Conservation (phyloP, 2,888 invertebrate species). For the Tiliacea citrago region DNA sequence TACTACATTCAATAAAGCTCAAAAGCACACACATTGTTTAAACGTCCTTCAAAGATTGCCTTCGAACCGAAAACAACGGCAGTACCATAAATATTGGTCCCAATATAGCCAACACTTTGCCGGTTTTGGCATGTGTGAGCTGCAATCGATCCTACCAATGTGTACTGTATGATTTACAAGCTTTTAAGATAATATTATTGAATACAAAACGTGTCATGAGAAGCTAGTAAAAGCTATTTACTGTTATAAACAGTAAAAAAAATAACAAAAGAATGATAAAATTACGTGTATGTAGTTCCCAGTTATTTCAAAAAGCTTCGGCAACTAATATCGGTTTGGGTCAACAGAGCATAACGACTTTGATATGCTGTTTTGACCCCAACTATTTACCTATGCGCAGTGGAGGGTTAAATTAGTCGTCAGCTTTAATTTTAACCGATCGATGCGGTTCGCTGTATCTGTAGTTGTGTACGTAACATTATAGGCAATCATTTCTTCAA, state of each 20-base stretch:
- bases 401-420: slow-evolving; percentile 48
- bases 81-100: slow-evolving; percentile 33
- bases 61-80: slow-evolving; percentile 34
- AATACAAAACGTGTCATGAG: slow-evolving; percentile 24
- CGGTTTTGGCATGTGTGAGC: slow-evolving; percentile 34
- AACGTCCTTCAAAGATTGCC: slow-evolving; percentile 42
- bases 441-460: slow-evolving; percentile 17
- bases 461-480: slow-evolving; percentile 11
- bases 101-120: slow-evolving; percentile 39
- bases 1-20: background rate
- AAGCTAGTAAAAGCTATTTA: slow-evolving; percentile 11
- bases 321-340: slow-evolving; percentile 11
- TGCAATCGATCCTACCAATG: slow-evolving; percentile 41
- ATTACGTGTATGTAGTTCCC: background rate
- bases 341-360: slow-evolving; percentile 43
- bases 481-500: slow-evolving; percentile 11
- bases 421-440: slow-evolving; percentile 32
- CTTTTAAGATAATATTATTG: slow-evolving; percentile 33
- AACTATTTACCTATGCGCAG: slow-evolving; percentile 39
- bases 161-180: slow-evolving; percentile 35
- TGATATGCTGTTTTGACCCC: slow-evolving; percentile 42
- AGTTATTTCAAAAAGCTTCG: slow-evolving; percentile 13
- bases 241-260: background rate
- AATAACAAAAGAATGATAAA: background rate
- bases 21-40: slow-evolving; percentile 12